phyloP scores from a whole-genome alignment of 1,140 invertebrate genomes.

The Drosophila ercepeae region DNA sequence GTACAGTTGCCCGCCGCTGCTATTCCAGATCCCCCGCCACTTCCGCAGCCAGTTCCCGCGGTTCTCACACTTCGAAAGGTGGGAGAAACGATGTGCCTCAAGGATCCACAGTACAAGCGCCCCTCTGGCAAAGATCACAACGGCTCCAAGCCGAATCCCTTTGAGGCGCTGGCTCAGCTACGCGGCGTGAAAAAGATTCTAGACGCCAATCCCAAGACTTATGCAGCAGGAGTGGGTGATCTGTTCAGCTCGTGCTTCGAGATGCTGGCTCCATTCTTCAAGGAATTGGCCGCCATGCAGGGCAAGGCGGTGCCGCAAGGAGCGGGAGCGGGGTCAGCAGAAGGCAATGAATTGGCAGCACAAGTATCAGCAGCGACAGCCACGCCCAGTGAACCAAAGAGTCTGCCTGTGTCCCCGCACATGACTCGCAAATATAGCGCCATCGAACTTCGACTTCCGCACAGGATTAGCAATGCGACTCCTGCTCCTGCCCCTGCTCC shows the following conservation, averaged over 20 bases:
- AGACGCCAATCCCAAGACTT: constrained; percentile 85
- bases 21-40: constrained; percentile 57
- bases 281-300: constrained; percentile 71
- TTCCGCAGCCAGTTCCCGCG: constrained; percentile 73
- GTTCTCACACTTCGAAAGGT: constrained; percentile 86
- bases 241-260: constrained; percentile 91
- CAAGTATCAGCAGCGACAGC: constrained; percentile 5
- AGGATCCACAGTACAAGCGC: constrained; percentile 91
- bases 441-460: constrained; percentile 66
- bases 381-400: constrained; percentile 83
- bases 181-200: constrained; percentile 91
- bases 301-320: constrained; percentile 25
- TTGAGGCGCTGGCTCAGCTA: constrained; percentile 87
- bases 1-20: constrained; percentile 16
- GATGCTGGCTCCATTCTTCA: constrained; percentile 86
- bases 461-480: constrained; percentile 42
- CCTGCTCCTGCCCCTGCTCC: neutral
- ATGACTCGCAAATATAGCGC: constrained; percentile 74
- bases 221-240: constrained; percentile 84
- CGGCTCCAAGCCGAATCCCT: constrained; percentile 86
- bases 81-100: constrained; percentile 90
- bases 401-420: constrained; percentile 84
- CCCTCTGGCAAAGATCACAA: constrained; percentile 84
- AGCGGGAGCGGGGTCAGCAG: constrained; percentile 12
- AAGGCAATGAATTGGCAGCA: constrained; percentile 13